phyloP scores from a whole-genome alignment of 2,797 vertebrate genomes.

The Acanthopagrus latus region DNA sequence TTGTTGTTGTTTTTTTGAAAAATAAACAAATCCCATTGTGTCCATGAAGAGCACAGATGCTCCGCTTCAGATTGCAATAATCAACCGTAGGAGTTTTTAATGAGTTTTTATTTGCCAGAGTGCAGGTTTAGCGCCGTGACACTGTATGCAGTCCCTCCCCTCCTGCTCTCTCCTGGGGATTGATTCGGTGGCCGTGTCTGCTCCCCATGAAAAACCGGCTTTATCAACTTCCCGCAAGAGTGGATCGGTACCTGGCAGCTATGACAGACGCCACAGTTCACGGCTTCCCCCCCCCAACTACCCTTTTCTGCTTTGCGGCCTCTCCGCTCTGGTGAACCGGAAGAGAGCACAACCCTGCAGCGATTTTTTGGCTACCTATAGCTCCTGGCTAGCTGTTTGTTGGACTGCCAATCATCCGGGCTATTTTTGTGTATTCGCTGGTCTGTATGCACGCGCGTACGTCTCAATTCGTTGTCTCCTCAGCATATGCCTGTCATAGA shows the following conservation, averaged over 20 bases:
- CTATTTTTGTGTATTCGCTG: slow-evolving; percentile 22
- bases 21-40: slow-evolving; percentile 35
- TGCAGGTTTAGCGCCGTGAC: slow-evolving; percentile 27
- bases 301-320: slow-evolving; percentile 25
- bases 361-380: slow-evolving; percentile 2
- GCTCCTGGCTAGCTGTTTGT: slow-evolving; percentile 28
- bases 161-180: slow-evolving; percentile 5
- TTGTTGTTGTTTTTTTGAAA: slow-evolving; percentile 20
- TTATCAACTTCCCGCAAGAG: slow-evolving; percentile 61
- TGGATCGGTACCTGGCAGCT: slow-evolving; percentile 61
- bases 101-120: slow-evolving; percentile 6
- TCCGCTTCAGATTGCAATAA: slow-evolving; percentile 38
- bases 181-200: slow-evolving; percentile 28
- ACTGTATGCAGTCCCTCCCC: neutral
- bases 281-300: slow-evolving; percentile 1
- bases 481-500: rapidly evolving
- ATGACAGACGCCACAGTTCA: slow-evolving; percentile 52
- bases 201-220: slow-evolving; percentile 17
- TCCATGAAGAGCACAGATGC: slow-evolving; percentile 35
- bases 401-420: slow-evolving; percentile 32
- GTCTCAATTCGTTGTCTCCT: neutral
- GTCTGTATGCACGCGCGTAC: neutral
- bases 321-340: slow-evolving; percentile 58
- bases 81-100: slow-evolving; percentile 31
- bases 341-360: slow-evolving; percentile 36